phyloP scores from a whole-genome alignment of 2,113 vertebrate species.

The Neodon shergylaensis region DNA sequence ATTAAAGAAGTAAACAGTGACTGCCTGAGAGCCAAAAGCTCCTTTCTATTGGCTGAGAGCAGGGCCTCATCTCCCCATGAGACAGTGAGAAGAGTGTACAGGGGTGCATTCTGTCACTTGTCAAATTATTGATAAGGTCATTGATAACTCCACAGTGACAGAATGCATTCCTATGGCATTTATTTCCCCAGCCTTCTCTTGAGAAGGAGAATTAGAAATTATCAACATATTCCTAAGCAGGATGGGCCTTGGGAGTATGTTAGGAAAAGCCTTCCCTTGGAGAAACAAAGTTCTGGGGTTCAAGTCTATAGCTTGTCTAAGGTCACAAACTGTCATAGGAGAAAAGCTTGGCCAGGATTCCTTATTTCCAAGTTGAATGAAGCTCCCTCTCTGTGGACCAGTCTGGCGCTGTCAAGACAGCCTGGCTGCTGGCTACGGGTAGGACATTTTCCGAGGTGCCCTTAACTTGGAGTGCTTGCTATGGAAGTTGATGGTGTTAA shows the following conservation, averaged over 20 bases:
- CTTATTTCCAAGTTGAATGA: not conserved
- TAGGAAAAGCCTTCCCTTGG: slow-evolving; percentile 53
- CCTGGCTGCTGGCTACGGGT: not conserved
- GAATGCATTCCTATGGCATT: slow-evolving; percentile 44
- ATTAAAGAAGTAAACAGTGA: not conserved
- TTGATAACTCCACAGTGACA: slow-evolving; percentile 57
- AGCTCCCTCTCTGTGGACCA: not conserved
- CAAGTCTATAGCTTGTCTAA: slow-evolving; percentile 24
- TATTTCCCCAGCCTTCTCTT: not conserved
- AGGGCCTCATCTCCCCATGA: slow-evolving; percentile 21
- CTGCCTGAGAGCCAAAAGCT: slow-evolving; percentile 37
- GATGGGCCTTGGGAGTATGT: not conserved
- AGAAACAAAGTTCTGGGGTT: not conserved
- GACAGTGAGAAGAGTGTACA: slow-evolving; percentile 50
- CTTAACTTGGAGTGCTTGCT: not conserved
- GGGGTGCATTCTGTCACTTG: not conserved
- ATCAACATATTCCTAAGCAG: slow-evolving; percentile 37
- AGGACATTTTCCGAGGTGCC: not conserved
- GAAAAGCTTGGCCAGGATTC: not conserved
- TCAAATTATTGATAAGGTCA: rapidly evolving
- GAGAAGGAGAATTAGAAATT: slow-evolving; percentile 30
- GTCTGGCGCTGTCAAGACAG: not conserved
- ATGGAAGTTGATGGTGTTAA: not conserved
- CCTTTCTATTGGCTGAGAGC: slow-evolving; percentile 56
- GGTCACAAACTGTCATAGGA: slow-evolving; percentile 3